Evolutionary conservation across 2,888 invertebrate species (phyloP), one percentile per base, ranked within the genome.

Genomic region (Erynnis tages): DNA sequence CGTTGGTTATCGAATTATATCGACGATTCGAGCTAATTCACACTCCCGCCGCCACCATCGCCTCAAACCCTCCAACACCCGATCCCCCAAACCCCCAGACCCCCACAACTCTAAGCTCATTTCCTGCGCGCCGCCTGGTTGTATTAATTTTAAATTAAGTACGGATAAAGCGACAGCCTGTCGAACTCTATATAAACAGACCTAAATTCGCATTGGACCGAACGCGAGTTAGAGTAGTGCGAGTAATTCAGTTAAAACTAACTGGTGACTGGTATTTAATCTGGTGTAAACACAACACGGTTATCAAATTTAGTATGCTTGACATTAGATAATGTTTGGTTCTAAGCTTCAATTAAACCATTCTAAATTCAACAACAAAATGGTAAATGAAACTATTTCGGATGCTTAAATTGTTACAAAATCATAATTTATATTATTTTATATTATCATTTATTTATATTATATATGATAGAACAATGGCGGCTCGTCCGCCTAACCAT

Each of bases 91-190:
- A 59, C 68, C 63, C 67, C 65, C 62, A 62, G 55, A 59, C 62
- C 67, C 67, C 69, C 69, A 77, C 49, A 34, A 49, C 91, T 91
- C 91, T 91, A 91, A 92, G 91, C 92, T 92, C 91, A 92, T 92
- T 92, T 92, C 92, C 92, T 76, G 91, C 81, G 89, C 86, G 90
- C 91, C 92, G 92, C 90, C 91, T 91, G 92, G 90, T 90, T 90
- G 91, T 91, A 92, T 92, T 92, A 92, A 92, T 92, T 92, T 92
- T 92, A 92, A 92, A 92, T 92, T 92, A 92, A 91, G 87, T 85
- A 82, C 83, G 90, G 90, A 90, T 91, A 90, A 87, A 83, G 81
- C 82, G 73, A 54, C 61, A 55, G 58, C 55, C 63, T 66, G 65
- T 63, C 65, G 62, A 63, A 61, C 52, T 55, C 57, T 41, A 60